phyloP scores from a whole-genome alignment of 2,888 invertebrate genomes.

The Epistrophe grossulariae region DNA sequence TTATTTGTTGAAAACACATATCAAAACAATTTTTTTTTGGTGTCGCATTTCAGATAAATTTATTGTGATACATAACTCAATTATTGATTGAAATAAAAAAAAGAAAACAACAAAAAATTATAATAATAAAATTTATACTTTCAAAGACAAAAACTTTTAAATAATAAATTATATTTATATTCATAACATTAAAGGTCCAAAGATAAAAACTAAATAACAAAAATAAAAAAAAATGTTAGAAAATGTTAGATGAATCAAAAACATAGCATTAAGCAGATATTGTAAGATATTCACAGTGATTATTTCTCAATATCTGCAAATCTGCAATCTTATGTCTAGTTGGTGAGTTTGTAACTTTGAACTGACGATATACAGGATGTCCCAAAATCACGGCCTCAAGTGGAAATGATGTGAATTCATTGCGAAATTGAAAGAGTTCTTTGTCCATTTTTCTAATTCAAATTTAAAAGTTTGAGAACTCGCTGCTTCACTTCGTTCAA shows the following conservation, averaged over 20 bases:
- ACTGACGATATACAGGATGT: too few relatives aligned
- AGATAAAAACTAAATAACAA: not conserved
- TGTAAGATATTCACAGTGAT: not conserved
- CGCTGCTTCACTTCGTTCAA: too few relatives aligned
- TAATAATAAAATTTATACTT: not conserved
- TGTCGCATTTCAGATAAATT: not conserved
- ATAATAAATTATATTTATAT: not conserved
- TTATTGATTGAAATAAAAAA: slow-evolving; percentile 1
- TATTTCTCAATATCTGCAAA: not conserved
- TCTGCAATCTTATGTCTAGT: too few relatives aligned
- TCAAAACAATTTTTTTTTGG: not conserved
- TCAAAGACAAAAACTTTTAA: not conserved
- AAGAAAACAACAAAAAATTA: not conserved
- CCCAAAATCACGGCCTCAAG: not conserved
- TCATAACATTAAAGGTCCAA: not conserved
- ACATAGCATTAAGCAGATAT: not conserved
- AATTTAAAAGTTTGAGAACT: too few relatives aligned
- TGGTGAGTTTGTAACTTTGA: not conserved
- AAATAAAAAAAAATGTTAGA: not conserved
- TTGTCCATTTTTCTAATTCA: too few relatives aligned
- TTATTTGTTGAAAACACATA: not conserved
- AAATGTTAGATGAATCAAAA: not conserved
- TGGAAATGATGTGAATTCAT: not conserved
- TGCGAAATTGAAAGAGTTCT: not conserved
- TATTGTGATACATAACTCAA: not conserved